A percentile compares a stretch with the other conserved stretches of the same genome.
These are phyloP conservation scores for Spinibarbus caldwelli DNA, from an alignment of 2,797 vertebrate species.

Conservation along the genomic window DNA sequence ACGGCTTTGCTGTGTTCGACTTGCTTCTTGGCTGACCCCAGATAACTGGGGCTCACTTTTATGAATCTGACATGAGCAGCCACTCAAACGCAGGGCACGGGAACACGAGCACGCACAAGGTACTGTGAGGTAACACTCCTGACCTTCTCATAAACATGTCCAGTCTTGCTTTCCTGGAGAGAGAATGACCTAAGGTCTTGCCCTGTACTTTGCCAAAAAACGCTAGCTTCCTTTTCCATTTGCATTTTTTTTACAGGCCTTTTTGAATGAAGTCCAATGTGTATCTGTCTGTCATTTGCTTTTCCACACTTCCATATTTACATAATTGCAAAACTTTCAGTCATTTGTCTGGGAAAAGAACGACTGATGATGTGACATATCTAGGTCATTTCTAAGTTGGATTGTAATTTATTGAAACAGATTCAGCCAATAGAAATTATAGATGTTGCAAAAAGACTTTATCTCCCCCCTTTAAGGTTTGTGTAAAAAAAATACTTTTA, in stretches of 20 bases:
- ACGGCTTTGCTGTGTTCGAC: conserved; percentile 57
- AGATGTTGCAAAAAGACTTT: background rate
- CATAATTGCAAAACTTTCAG: conserved; percentile 12
- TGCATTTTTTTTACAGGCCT: conserved; percentile 1
- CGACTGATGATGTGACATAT: background rate
- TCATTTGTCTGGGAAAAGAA: conserved; percentile 11
- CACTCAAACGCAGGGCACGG: conserved; percentile 70
- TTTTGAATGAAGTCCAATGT: conserved; percentile 23
- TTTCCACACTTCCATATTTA: conserved; percentile 44
- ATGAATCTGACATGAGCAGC: conserved; percentile 76
- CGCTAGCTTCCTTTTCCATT: conserved; percentile 33
- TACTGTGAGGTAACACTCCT: conserved; percentile 46
- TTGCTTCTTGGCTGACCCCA: conserved; percentile 76
- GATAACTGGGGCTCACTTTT: conserved; percentile 72
- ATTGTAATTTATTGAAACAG: background rate
- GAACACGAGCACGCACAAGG: conserved; percentile 53
- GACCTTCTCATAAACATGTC: conserved; percentile 54
- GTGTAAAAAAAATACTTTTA: background rate
- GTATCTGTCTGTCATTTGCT: conserved; percentile 34
- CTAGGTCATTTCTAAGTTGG: background rate
- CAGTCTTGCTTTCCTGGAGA: conserved; percentile 49
- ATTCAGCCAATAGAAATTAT: background rate
- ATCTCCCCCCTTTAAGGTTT: background rate
- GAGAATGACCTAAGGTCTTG: conserved; percentile 55
- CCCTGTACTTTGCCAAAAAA: conserved; percentile 43